A percentile compares a stretch with the other conserved stretches of the same genome.
Conservation (phyloP, 2,113 vertebrate species). For the Chelonoidis abingdonii region DNA sequence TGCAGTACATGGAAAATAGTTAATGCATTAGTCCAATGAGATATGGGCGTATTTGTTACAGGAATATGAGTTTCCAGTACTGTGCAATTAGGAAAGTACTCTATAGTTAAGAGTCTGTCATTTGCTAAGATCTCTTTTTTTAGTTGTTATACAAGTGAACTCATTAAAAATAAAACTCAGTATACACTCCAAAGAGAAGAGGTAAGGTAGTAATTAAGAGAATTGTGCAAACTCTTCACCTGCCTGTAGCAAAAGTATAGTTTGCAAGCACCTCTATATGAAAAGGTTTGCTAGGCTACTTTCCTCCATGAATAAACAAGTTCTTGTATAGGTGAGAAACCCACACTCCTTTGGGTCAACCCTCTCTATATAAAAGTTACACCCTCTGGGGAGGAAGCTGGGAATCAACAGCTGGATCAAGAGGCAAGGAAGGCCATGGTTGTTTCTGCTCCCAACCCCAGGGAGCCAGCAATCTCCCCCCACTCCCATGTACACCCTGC, state of each 20-base stretch:
- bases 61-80: background rate
- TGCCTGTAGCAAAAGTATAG: background rate
- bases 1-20: conserved; percentile 1
- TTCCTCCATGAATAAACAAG: background rate
- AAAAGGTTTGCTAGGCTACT: background rate
- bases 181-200: background rate
- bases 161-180: conserved; percentile 24
- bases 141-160: background rate
- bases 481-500: background rate
- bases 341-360: background rate
- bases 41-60: background rate
- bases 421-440: background rate
- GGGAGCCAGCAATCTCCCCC: background rate
- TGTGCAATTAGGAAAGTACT: conserved; percentile 6
- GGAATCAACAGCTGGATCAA: background rate
- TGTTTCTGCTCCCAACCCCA: background rate
- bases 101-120: background rate
- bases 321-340: background rate
- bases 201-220: background rate
- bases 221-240: background rate
- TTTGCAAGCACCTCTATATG: background rate
- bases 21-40: background rate
- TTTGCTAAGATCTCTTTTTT: background rate
- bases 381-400: background rate
- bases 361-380: background rate